phyloP scores from a whole-genome alignment of 1,140 invertebrate genomes.

The Drosophila micromelanica region DNA sequence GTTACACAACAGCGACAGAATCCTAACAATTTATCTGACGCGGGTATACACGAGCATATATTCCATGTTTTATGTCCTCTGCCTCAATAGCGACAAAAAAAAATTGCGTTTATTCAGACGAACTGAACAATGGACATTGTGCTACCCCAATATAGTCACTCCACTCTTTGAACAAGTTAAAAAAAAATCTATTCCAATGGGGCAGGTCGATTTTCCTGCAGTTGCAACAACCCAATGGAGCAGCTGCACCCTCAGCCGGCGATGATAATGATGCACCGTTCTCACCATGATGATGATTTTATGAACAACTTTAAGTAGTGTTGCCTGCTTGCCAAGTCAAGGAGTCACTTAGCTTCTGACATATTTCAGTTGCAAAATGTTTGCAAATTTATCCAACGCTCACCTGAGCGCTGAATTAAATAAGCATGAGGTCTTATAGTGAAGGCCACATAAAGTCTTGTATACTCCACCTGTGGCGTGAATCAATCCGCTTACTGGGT shows the following conservation, averaged over 20 bases:
- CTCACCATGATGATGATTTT: conserved; percentile 25
- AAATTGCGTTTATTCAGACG: no score
- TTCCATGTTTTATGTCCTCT: no score
- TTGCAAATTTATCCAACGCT: conserved; percentile 76
- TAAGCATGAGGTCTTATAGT: conserved; percentile 1
- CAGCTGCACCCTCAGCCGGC: conserved; percentile 27
- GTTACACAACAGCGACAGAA: no score
- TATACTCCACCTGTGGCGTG: conserved; percentile 11
- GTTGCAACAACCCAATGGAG: conserved; percentile 15
- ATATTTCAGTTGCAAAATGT: conserved; percentile 61
- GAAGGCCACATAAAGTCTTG: background rate
- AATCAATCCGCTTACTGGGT: conserved; percentile 60
- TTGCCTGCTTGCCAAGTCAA: conserved; percentile 20
- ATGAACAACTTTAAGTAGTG: conserved; percentile 32
- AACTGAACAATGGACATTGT: no score
- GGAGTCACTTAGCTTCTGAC: conserved; percentile 13
- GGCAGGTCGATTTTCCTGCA: conserved; percentile 31
- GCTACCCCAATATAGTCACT: background rate
- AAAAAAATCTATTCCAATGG: conserved; percentile 55
- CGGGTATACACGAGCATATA: no score
- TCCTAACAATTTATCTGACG: no score
- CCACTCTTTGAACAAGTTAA: conserved; percentile 26
- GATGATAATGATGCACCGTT: conserved; percentile 39
- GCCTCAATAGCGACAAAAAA: no score
- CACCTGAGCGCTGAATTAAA: conserved; percentile 62